These are phyloP conservation scores for Drosophila biarmipes DNA, from an alignment of 1,140 invertebrate genomes.

Conservation along the genomic window DNA sequence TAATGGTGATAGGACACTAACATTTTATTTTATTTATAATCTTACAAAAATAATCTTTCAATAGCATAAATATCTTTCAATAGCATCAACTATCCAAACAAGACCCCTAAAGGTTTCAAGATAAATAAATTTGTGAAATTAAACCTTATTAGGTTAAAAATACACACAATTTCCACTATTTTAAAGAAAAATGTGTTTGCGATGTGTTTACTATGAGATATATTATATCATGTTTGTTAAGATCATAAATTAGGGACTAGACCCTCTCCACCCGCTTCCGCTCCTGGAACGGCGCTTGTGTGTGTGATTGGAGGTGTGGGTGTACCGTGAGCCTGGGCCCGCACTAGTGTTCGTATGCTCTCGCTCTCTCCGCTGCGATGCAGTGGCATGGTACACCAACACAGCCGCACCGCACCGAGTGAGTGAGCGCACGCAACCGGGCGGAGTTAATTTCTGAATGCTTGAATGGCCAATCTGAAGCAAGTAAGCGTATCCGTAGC, in stretches of 20 bases:
- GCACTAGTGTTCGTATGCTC: constrained; percentile 20
- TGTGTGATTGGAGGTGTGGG: constrained; percentile 20
- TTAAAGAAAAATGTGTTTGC: too few relatives aligned
- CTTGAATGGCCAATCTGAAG: constrained; percentile 85
- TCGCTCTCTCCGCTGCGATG: constrained; percentile 28
- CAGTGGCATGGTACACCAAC: background rate
- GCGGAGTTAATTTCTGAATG: constrained; percentile 84
- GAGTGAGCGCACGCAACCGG: constrained; percentile 82
- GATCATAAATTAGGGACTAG: background rate
- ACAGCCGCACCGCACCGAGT: constrained; percentile 52
- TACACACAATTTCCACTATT: too few relatives aligned
- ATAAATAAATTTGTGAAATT: too few relatives aligned
- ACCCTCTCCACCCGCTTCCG: background rate
- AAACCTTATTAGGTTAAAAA: too few relatives aligned
- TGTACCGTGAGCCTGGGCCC: background rate
- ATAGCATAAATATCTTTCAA: too few relatives aligned
- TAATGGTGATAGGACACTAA: too few relatives aligned
- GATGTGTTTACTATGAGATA: background rate
- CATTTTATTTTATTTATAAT: too few relatives aligned
- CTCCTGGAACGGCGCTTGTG: background rate
- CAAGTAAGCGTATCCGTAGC: constrained; percentile 84
- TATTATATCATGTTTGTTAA: background rate
- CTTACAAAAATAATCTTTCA: too few relatives aligned
- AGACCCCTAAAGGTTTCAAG: too few relatives aligned
- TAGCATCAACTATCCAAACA: too few relatives aligned